phyloP scores from a whole-genome alignment of 2,797 vertebrate genomes.

The Myiotriccus ornatus region DNA sequence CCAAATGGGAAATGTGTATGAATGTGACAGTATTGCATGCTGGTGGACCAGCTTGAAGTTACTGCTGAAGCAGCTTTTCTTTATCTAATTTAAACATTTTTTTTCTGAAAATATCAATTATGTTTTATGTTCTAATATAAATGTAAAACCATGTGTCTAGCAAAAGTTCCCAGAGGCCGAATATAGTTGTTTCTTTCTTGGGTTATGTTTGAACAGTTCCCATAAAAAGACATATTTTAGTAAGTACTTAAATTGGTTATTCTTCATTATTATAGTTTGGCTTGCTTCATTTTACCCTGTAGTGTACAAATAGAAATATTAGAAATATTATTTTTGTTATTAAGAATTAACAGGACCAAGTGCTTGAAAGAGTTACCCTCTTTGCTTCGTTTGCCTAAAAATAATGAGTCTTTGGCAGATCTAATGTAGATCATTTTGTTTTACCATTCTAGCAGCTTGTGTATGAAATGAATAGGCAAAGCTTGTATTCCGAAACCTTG shows the following conservation, averaged over 20 bases:
- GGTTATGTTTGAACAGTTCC: constrained; percentile 27
- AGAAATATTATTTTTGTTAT: background rate
- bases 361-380: background rate
- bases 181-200: constrained; percentile 22
- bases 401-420: background rate
- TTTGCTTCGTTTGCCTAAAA: background rate
- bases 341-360: background rate
- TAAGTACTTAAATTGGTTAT: constrained; percentile 20
- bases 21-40: background rate
- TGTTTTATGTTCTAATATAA: constrained; percentile 38
- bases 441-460: background rate
- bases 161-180: constrained; percentile 39
- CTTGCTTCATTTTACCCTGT: background rate
- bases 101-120: constrained; percentile 35
- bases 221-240: background rate
- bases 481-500: background rate
- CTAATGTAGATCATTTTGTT: background rate
- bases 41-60: background rate
- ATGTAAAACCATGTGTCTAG: constrained; percentile 20
- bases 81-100: background rate
- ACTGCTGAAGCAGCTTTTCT: constrained; percentile 16
- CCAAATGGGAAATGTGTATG: background rate
- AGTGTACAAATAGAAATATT: background rate
- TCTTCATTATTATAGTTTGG: background rate
- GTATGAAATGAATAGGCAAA: constrained; percentile 5